A percentile compares a stretch with the other conserved stretches of the same genome.
These are phyloP conservation scores for Erethizon dorsatum DNA, from an alignment of 2,797 vertebrate species.

Conservation along the genomic window DNA sequence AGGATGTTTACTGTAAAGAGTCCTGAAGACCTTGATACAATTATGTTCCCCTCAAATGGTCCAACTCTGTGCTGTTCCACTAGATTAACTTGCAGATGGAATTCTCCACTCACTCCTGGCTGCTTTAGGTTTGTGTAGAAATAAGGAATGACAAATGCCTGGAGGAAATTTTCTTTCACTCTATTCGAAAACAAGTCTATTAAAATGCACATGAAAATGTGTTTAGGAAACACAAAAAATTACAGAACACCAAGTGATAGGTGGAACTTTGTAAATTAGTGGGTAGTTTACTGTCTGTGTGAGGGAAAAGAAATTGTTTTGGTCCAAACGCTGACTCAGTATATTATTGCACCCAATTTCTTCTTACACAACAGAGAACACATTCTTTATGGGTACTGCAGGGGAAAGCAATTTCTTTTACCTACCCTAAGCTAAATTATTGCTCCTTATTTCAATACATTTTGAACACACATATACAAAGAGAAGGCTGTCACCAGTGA, in stretches of 20 bases:
- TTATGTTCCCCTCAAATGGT: conserved; percentile 79
- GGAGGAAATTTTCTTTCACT: conserved; percentile 70
- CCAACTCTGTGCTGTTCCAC: conserved; percentile 61
- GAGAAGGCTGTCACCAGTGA: not conserved
- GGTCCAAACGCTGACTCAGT: not conserved
- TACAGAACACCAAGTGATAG: conserved; percentile 24
- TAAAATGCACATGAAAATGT: conserved; percentile 72
- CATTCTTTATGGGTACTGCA: not conserved
- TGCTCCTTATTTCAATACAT: not conserved
- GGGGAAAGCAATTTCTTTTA: not conserved
- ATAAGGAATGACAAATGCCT: conserved; percentile 80
- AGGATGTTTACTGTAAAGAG: conserved; percentile 64
- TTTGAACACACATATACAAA: not conserved
- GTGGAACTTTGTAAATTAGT: not conserved
- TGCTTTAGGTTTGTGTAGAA: conserved; percentile 77
- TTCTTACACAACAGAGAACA: not conserved
- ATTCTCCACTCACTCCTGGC: conserved; percentile 77
- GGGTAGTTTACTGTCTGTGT: not conserved
- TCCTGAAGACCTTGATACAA: conserved; percentile 70
- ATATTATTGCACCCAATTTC: not conserved
- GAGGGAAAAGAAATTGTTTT: not conserved
- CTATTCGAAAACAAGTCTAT: conserved; percentile 53
- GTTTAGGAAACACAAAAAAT: conserved; percentile 10
- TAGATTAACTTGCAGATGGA: conserved; percentile 83
- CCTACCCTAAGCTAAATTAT: not conserved